Evolutionary conservation across 2,797 vertebrate species (phyloP).

Genomic region (Jordanella pulchra): DNA sequence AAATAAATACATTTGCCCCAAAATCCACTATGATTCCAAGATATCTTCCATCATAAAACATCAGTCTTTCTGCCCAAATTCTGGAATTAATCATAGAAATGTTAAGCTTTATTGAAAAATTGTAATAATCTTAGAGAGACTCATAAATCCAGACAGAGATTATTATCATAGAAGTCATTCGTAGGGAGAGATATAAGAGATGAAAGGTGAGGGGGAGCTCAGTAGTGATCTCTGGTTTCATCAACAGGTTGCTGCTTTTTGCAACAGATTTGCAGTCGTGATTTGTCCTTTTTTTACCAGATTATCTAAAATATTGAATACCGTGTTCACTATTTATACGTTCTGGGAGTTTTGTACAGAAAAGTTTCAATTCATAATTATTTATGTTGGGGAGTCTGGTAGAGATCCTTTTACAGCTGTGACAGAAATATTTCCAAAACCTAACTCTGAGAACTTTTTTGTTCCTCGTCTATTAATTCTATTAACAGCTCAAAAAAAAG

Average conservation of each 20-base stretch:
- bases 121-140: not conserved
- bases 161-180: not conserved
- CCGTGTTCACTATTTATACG: not conserved
- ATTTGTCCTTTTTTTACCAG: not conserved
- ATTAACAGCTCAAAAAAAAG: too few species aligned
- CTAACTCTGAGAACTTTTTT: too few species aligned
- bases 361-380: too few species aligned
- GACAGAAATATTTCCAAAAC: too few species aligned
- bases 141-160: slow-evolving; percentile 4
- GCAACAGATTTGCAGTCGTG: not conserved
- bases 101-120: not conserved
- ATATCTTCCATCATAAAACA: not conserved
- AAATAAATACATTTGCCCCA: not conserved
- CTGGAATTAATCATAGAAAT: not conserved
- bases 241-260: slow-evolving; percentile 28
- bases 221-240: slow-evolving; percentile 5
- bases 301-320: not conserved
- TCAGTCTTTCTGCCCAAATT: not conserved
- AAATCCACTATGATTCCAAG: not conserved
- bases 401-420: too few species aligned
- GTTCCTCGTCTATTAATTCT: too few species aligned
- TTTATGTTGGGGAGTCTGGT: too few species aligned
- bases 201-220: slow-evolving; percentile 7
- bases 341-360: too few species aligned
- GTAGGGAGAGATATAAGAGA: slow-evolving; percentile 1